These are phyloP conservation scores for Laterallus jamaicensis DNA, from an alignment of 2,113 vertebrate genomes.

Conservation along the genomic window DNA sequence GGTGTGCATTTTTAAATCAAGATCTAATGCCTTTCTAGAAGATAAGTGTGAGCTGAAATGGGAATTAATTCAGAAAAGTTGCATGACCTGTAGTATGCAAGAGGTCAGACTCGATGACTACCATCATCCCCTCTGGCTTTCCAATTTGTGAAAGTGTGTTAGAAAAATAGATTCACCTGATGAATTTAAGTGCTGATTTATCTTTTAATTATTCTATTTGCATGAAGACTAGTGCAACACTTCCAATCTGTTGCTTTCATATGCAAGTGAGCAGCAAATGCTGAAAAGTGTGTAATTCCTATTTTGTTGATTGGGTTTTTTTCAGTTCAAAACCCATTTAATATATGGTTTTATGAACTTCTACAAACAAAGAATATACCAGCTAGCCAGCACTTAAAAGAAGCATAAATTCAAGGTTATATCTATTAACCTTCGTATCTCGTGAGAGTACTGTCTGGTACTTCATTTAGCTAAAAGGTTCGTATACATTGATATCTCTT, in stretches of 20 bases:
- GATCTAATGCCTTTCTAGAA: not conserved
- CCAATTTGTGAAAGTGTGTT: not conserved
- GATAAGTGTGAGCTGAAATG: not conserved
- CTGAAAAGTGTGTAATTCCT: not conserved
- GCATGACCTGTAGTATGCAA: not conserved
- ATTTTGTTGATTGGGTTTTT: not conserved
- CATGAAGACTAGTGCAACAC: not conserved
- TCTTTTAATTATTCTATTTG: not conserved
- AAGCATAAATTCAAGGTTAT: not conserved
- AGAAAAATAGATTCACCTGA: not conserved
- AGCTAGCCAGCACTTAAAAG: not conserved
- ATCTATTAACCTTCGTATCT: not conserved
- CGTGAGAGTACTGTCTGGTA: not conserved
- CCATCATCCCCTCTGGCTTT: not conserved
- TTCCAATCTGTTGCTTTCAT: not conserved
- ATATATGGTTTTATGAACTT: not conserved
- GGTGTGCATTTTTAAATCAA: not conserved
- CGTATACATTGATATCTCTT: not conserved
- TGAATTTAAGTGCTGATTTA: conserved; percentile 7
- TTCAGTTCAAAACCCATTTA: not conserved
- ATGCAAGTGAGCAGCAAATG: not conserved
- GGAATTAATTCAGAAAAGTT: conserved; percentile 9
- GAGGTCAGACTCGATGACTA: not conserved
- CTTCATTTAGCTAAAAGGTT: conserved; percentile 28
- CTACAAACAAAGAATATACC: not conserved